Evolutionary conservation across 2,888 invertebrate species (phyloP).

Genomic region (Ptychoptera albimana): DNA sequence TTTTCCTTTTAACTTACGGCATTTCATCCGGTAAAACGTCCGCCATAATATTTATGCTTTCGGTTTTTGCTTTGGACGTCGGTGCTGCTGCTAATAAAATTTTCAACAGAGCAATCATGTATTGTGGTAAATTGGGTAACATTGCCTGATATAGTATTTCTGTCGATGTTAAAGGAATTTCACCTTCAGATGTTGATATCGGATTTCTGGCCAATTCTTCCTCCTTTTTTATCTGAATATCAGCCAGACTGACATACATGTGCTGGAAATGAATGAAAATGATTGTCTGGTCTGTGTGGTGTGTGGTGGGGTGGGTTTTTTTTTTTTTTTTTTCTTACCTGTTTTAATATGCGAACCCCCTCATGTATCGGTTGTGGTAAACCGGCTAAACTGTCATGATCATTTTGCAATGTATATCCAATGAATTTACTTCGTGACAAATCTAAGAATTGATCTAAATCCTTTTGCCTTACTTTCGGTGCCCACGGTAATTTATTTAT

Average conservation of each 20-base stretch:
- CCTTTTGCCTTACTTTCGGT: conserved; percentile 88
- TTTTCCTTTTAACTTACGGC: conserved; percentile 45
- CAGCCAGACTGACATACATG: conserved; percentile 84
- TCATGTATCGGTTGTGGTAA: conserved; percentile 94
- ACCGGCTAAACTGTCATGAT: conserved; percentile 80
- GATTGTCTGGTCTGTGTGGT: background rate
- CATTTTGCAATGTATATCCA: conserved; percentile 78
- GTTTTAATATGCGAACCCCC: conserved; percentile 77
- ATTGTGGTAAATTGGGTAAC: conserved; percentile 89
- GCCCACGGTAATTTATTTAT: conserved; percentile 70
- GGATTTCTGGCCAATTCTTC: conserved; percentile 85
- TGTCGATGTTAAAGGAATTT: conserved; percentile 63
- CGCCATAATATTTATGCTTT: conserved; percentile 95
- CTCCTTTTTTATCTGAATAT: conserved; percentile 81
- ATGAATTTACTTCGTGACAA: conserved; percentile 89
- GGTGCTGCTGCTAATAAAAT: conserved; percentile 94
- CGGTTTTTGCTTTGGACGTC: conserved; percentile 96
- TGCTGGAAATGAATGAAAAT: conserved; percentile 41
- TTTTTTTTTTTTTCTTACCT: conserved; percentile 26
- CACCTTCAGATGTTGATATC: conserved; percentile 65
- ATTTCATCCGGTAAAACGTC: conserved; percentile 96
- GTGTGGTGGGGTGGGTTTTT: background rate
- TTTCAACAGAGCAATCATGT: conserved; percentile 93
- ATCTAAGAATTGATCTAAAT: conserved; percentile 84
- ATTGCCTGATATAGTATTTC: conserved; percentile 90